These are phyloP conservation scores for Serilophus lunatus DNA, from an alignment of 2,113 vertebrate genomes.

Conservation along the genomic window DNA sequence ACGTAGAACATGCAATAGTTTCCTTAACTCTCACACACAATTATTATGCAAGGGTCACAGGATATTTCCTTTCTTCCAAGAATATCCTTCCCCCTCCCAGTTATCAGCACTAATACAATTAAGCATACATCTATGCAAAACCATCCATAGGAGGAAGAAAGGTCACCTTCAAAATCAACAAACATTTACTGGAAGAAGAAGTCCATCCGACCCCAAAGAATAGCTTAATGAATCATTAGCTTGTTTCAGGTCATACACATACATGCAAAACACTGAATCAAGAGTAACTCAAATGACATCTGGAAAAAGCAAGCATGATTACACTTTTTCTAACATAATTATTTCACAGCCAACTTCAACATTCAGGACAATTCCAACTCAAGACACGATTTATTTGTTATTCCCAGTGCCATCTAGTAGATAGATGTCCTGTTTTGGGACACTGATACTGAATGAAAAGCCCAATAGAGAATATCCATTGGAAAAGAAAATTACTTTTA, in stretches of 20 bases:
- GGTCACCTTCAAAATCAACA: neutral
- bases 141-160: neutral
- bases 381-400: neutral
- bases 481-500: neutral
- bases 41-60: neutral
- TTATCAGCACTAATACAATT: neutral
- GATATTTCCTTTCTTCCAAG: neutral
- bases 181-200: neutral
- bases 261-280: accelerated
- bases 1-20: neutral
- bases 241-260: neutral
- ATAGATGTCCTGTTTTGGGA: neutral
- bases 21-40: neutral
- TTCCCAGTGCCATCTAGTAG: neutral
- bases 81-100: neutral
- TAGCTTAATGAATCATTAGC: neutral
- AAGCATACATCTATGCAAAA: neutral
- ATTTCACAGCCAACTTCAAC: neutral
- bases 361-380: neutral
- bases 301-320: neutral
- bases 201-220: neutral
- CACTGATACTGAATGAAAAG: neutral
- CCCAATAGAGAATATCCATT: neutral
- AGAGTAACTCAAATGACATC: neutral
- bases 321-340: neutral